phyloP scores from a whole-genome alignment of 2,113 vertebrate genomes.

The Porphyrio hochstetteri region DNA sequence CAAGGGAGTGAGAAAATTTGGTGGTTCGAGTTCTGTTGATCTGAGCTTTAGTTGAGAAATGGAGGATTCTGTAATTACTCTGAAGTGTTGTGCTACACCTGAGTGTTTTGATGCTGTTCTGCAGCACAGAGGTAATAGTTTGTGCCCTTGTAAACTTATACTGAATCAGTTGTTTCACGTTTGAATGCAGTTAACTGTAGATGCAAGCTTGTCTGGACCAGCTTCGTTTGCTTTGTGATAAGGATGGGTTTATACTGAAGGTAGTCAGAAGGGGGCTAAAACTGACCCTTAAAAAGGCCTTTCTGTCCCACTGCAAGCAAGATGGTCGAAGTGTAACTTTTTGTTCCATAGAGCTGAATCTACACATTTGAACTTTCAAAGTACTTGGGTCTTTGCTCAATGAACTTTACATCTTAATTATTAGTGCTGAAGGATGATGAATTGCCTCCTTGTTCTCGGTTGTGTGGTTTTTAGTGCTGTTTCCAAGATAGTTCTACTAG shows the following conservation, averaged over 20 bases:
- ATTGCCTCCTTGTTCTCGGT: background rate
- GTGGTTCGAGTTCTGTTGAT: background rate
- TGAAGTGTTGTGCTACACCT: background rate
- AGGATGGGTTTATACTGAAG: background rate
- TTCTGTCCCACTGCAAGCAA: background rate
- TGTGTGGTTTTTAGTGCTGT: background rate
- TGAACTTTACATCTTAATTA: background rate
- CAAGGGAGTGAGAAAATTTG: background rate
- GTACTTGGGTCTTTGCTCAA: background rate
- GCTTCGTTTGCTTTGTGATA: background rate
- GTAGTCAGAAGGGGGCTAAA: background rate
- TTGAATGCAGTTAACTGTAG: background rate
- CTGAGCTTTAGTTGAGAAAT: background rate
- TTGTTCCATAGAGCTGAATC: background rate
- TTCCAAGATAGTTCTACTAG: background rate
- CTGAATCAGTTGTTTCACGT: background rate
- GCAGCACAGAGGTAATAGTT: background rate
- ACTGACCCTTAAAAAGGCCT: background rate
- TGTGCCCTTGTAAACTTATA: background rate
- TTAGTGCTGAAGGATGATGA: background rate
- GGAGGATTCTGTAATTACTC: background rate
- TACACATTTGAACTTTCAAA: background rate
- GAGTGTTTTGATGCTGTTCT: background rate
- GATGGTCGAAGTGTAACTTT: background rate
- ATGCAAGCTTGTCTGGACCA: no score